Evolutionary conservation across 2,797 vertebrate genomes (phyloP).

Genomic region (Amniataba percoides): DNA sequence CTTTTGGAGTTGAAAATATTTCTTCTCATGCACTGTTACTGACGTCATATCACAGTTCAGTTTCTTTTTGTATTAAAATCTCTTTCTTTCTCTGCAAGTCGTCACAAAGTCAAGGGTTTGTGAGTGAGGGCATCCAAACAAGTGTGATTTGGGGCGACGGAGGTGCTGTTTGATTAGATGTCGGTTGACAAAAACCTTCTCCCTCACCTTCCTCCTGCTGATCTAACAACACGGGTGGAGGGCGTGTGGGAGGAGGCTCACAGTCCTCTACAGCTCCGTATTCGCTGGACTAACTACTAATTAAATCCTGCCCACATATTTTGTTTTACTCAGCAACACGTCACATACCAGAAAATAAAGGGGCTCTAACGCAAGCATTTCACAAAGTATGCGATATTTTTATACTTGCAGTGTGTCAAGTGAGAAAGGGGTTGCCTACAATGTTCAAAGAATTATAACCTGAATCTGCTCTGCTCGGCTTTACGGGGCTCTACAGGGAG

Average conservation of each 20-base stretch:
- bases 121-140: not conserved
- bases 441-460: not conserved
- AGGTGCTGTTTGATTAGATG: not conserved
- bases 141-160: not conserved
- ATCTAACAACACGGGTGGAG: not conserved
- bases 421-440: not conserved
- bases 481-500: not conserved
- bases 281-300: not conserved
- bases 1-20: not conserved
- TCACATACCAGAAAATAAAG: not conserved
- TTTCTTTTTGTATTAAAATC: not conserved
- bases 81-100: not conserved
- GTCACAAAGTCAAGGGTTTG: not conserved
- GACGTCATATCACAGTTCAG: not conserved
- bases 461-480: not conserved
- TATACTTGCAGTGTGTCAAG: not conserved
- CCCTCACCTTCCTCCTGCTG: not conserved
- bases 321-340: not conserved
- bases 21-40: not conserved
- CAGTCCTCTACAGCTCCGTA: not conserved
- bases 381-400: not conserved
- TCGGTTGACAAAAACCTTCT: not conserved
- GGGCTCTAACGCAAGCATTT: not conserved
- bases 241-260: not conserved
- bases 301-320: slow-evolving; percentile 5